These are phyloP conservation scores for Hypercompe scribonia DNA, from an alignment of 2,888 invertebrate genomes.

Conservation along the genomic window DNA sequence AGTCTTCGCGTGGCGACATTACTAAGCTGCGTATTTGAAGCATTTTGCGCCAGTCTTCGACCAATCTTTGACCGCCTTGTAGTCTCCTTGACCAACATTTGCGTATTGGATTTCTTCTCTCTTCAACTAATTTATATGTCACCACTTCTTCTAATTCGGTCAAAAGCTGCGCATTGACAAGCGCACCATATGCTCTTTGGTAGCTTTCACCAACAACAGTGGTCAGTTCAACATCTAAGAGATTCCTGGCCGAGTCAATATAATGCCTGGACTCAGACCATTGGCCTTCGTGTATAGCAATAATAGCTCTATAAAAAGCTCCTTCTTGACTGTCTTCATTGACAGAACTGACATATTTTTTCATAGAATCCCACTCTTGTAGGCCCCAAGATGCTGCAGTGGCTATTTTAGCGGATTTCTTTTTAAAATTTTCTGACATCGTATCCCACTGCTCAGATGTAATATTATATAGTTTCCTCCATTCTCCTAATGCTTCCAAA, in stretches of 20 bases:
- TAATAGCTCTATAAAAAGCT: constrained; percentile 96
- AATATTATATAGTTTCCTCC: constrained; percentile 94
- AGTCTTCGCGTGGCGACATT: constrained; percentile 96
- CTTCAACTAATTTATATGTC: constrained; percentile 98
- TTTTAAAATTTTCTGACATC: constrained; percentile 81
- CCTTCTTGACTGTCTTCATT: constrained; percentile 97
- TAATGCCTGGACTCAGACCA: constrained; percentile 91
- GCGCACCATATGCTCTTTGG: constrained; percentile 96
- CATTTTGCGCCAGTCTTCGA: constrained; percentile 99
- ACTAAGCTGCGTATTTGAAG: constrained; percentile 98
- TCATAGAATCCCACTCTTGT: constrained; percentile 97
- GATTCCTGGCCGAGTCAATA: constrained; percentile 96
- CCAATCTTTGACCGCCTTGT: constrained; percentile 96
- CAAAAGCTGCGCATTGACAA: constrained; percentile 98
- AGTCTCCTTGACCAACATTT: constrained; percentile 98
- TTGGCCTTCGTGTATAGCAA: constrained; percentile 94
- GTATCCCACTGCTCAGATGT: constrained; percentile 89
- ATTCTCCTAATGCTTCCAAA: constrained; percentile 98
- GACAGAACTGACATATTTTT: constrained; percentile 94
- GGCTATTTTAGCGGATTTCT: constrained; percentile 94
- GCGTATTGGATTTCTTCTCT: constrained; percentile 92
- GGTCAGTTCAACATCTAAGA: constrained; percentile 97
- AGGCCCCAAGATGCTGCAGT: constrained; percentile 98
- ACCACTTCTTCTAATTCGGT: constrained; percentile 99
- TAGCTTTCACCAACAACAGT: constrained; percentile 98